A percentile compares a stretch with the other conserved stretches of the same genome.
Evolutionary conservation across 1,140 invertebrate genomes (phyloP).

Genomic region (Dendrolimus punctatus): DNA sequence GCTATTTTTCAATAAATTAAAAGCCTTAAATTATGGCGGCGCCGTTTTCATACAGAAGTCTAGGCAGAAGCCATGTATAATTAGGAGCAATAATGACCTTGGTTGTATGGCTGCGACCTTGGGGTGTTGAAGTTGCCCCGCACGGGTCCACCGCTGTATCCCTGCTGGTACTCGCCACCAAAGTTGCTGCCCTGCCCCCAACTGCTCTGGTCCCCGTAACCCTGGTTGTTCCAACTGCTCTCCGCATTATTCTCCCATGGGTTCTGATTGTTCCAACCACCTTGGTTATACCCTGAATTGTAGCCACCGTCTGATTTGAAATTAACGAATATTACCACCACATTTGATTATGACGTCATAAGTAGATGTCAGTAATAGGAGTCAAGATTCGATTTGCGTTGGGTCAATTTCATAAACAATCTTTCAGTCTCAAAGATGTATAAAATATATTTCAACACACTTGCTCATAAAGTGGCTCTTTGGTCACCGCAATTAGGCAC

Average conservation of each 20-base stretch:
- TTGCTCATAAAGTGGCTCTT: no score
- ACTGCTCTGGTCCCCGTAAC: constrained; percentile 72
- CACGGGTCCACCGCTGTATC: constrained; percentile 80
- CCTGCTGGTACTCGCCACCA: constrained; percentile 83
- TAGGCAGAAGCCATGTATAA: neutral
- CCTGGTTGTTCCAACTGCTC: constrained; percentile 69
- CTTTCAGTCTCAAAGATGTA: no score
- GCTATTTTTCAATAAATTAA: no score
- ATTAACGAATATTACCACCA: no score
- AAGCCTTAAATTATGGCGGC: no score
- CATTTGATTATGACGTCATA: no score
- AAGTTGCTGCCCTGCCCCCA: constrained; percentile 78
- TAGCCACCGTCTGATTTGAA: constrained; percentile 28
- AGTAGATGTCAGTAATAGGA: no score
- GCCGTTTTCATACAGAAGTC: no score
- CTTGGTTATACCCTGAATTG: constrained; percentile 46
- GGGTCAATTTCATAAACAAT: no score
- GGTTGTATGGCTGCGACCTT: constrained; percentile 77
- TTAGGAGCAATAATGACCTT: constrained; percentile 53
- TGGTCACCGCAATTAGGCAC: no score
- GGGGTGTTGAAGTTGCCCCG: constrained; percentile 78
- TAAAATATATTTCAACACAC: no score
- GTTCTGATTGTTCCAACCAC: constrained; percentile 57
- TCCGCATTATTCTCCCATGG: constrained; percentile 69
- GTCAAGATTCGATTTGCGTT: no score